phyloP scores from a whole-genome alignment of 2,113 vertebrate species.

The Etheostoma cragini region DNA sequence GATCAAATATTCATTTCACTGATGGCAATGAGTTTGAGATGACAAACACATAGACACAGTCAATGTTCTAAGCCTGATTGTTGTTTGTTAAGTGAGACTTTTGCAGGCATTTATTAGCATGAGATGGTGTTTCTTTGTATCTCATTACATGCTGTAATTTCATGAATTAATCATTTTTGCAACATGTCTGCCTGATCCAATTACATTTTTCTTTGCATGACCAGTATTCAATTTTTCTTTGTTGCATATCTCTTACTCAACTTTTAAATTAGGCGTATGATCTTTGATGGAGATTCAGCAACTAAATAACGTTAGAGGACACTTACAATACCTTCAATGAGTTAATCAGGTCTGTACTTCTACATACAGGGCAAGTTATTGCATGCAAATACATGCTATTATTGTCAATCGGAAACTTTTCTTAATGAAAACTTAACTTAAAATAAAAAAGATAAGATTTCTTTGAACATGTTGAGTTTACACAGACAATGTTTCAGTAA shows the following conservation, averaged over 20 bases:
- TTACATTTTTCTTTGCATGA: slow-evolving; percentile 72
- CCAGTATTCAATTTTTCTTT: slow-evolving; percentile 60
- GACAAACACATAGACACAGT: slow-evolving; percentile 23
- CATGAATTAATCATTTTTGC: slow-evolving; percentile 66
- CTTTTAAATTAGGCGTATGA: slow-evolving; percentile 43
- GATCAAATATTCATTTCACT: slow-evolving; percentile 33
- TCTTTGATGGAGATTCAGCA: slow-evolving; percentile 46
- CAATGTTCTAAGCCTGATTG: slow-evolving; percentile 51
- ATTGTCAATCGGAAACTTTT: not conserved
- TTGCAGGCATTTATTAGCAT: slow-evolving; percentile 48
- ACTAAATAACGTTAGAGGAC: slow-evolving; percentile 24
- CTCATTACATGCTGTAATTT: slow-evolving; percentile 64
- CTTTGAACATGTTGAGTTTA: not conserved
- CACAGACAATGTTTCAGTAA: not conserved
- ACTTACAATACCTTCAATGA: slow-evolving; percentile 19
- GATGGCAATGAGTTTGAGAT: slow-evolving; percentile 38
- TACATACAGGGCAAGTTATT: slow-evolving; percentile 3
- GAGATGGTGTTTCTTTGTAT: slow-evolving; percentile 51
- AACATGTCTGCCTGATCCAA: slow-evolving; percentile 68
- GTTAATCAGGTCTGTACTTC: slow-evolving; percentile 29
- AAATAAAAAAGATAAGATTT: not conserved
- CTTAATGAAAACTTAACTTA: no score
- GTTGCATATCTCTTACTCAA: slow-evolving; percentile 55
- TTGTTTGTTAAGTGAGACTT: slow-evolving; percentile 58
- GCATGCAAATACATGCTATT: slow-evolving; percentile 1